phyloP scores from a whole-genome alignment of 2,888 invertebrate species.

The Allacma fusca region DNA sequence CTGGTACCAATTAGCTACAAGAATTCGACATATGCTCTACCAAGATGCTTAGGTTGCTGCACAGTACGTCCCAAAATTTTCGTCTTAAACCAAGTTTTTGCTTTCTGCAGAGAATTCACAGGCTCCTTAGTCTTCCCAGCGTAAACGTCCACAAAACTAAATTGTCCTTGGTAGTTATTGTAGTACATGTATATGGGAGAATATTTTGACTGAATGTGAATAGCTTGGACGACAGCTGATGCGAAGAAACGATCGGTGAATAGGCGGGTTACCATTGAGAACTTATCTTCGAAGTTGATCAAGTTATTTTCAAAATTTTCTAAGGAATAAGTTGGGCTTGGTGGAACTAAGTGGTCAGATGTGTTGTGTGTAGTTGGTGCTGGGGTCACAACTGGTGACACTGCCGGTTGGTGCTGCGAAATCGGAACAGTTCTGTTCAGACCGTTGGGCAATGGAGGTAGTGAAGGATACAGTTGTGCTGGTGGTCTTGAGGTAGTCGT shows the following conservation, averaged over 20 bases:
- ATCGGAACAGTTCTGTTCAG: neutral
- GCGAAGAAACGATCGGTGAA: slow-evolving; percentile 52
- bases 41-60: slow-evolving; percentile 52
- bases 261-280: slow-evolving; percentile 49
- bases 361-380: neutral
- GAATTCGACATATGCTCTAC: too few relatives aligned
- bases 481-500: too few relatives aligned
- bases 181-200: slow-evolving; percentile 66
- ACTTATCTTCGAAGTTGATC: slow-evolving; percentile 55
- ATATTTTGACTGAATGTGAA: slow-evolving; percentile 44
- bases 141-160: slow-evolving; percentile 66
- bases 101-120: slow-evolving; percentile 49
- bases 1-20: too few relatives aligned
- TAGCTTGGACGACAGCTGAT: slow-evolving; percentile 40
- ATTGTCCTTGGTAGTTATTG: slow-evolving; percentile 66
- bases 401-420: neutral
- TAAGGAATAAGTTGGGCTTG: neutral
- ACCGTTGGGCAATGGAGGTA: too few relatives aligned
- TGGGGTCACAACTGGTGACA: neutral
- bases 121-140: slow-evolving; percentile 62
- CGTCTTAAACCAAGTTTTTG: slow-evolving; percentile 56
- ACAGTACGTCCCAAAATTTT: slow-evolving; percentile 53
- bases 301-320: slow-evolving; percentile 38
- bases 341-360: slow-evolving; percentile 2
- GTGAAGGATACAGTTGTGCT: too few relatives aligned